Evolutionary conservation across 2,888 invertebrate genomes (phyloP).

Genomic region (Protophormia terraenovae): DNA sequence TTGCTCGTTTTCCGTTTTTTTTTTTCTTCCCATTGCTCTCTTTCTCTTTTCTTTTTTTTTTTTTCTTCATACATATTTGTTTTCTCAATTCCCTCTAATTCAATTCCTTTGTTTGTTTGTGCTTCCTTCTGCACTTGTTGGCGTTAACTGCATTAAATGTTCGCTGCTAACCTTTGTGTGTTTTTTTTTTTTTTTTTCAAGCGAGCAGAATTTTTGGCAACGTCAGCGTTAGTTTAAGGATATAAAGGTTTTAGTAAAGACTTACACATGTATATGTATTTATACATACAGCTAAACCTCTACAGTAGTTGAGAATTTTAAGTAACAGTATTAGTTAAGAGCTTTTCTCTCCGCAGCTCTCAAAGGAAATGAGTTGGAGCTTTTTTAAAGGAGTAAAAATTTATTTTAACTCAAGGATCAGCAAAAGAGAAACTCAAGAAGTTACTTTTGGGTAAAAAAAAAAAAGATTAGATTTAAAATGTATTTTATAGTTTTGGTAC

Average conservation of each 20-base stretch:
- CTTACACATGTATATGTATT: neutral
- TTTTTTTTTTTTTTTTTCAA: no score
- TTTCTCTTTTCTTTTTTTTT: slow-evolving; percentile 64
- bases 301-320: neutral
- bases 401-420: slow-evolving; percentile 46
- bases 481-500: no score
- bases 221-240: slow-evolving; percentile 63
- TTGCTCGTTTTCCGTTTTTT: neutral
- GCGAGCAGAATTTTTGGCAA: slow-evolving; percentile 69
- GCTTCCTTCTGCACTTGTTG: slow-evolving; percentile 70
- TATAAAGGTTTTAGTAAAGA: neutral
- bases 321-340: neutral
- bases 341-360: neutral
- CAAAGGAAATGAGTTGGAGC: neutral
- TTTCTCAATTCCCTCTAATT: slow-evolving; percentile 67
- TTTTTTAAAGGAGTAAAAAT: neutral
- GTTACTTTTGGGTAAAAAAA: no score
- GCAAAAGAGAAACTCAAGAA: neutral
- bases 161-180: slow-evolving; percentile 37
- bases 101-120: slow-evolving; percentile 38
- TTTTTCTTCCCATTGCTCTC: slow-evolving; percentile 43
- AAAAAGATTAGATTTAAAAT: no score
- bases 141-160: slow-evolving; percentile 53
- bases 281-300: neutral
- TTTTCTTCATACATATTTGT: slow-evolving; percentile 58